Percentiles rank a stretch among this genome's conserved stretches.
phyloP scores from a whole-genome alignment of 2,113 vertebrate genomes.

The Microcebus ravelobensis region DNA sequence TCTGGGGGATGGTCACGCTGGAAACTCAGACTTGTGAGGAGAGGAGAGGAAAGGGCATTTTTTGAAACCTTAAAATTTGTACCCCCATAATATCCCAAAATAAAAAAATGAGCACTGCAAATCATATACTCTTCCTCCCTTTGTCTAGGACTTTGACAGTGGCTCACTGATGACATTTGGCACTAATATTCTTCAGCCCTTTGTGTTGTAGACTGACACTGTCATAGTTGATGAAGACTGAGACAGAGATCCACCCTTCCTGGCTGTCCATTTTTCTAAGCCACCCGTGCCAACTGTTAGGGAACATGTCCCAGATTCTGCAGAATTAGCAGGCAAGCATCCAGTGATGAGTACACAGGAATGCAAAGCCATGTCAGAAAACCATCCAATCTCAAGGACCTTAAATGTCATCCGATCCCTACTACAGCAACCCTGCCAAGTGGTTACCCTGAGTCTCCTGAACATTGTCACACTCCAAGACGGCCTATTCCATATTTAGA shows the following conservation, averaged over 20 bases:
- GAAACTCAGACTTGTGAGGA: no score
- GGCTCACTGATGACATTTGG: background rate
- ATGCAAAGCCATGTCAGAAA: constrained; percentile 48
- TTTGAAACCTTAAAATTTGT: no score
- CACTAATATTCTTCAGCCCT: background rate
- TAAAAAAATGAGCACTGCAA: background rate
- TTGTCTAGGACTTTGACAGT: background rate
- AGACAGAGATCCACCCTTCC: constrained; percentile 11
- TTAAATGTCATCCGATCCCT: constrained; percentile 55
- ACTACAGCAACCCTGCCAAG: background rate
- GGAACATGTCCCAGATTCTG: constrained; percentile 43
- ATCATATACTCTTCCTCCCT: background rate
- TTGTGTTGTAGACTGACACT: background rate
- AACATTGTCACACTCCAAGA: background rate
- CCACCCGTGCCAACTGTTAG: constrained; percentile 53
- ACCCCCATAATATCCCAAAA: background rate
- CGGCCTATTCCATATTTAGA: background rate
- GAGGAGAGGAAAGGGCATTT: no score
- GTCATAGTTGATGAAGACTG: background rate
- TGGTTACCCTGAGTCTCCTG: background rate
- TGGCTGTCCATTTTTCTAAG: constrained; percentile 19
- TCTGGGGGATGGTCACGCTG: no score
- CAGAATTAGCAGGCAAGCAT: constrained; percentile 37
- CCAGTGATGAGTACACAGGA: background rate
- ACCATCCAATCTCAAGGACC: constrained; percentile 54